phyloP scores from a whole-genome alignment of 2,113 vertebrate species.

The Caranx melampygus region DNA sequence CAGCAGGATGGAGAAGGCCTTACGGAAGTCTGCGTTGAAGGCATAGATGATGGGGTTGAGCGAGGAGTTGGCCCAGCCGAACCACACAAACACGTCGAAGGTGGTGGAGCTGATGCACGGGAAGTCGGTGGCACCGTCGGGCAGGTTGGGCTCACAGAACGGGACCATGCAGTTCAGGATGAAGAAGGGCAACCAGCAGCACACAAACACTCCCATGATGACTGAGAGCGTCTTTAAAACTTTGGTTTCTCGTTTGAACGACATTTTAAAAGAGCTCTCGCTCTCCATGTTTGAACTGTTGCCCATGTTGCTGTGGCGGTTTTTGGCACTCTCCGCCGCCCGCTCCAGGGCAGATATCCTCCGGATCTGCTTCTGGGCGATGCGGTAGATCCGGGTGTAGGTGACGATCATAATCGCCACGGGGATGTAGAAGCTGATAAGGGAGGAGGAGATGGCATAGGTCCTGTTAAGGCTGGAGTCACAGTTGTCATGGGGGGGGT shows the following conservation, averaged over 20 bases:
- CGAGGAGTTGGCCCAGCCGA: constrained; percentile 99
- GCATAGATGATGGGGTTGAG: constrained; percentile 99
- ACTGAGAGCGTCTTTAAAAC: constrained; percentile 98
- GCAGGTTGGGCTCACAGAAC: constrained; percentile 88
- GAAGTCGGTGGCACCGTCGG: constrained; percentile 83
- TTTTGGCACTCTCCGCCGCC: constrained; percentile 96
- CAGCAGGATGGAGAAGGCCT: constrained; percentile 95
- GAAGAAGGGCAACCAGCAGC: constrained; percentile 99
- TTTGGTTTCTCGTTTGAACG: constrained; percentile 98
- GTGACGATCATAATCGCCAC: constrained; percentile 99
- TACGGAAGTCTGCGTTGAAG: constrained; percentile 98
- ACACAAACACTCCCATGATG: constrained; percentile 99
- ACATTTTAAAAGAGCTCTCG: constrained; percentile 98
- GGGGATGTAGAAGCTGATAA: constrained; percentile 98
- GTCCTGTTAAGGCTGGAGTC: constrained; percentile 97
- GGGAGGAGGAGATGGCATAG: constrained; percentile 97
- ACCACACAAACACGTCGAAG: constrained; percentile 98
- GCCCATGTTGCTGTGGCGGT: constrained; percentile 91
- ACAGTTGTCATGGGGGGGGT: constrained; percentile 88
- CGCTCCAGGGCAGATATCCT: constrained; percentile 97
- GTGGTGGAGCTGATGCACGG: constrained; percentile 96
- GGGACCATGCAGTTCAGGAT: constrained; percentile 98
- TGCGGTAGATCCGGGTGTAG: constrained; percentile 97
- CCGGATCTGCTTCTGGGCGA: constrained; percentile 96
- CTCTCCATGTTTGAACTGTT: constrained; percentile 88